Percentiles rank a stretch among this genome's conserved stretches.
These are phyloP conservation scores for Drosophila pullipes DNA, from an alignment of 2,888 invertebrate species.

Conservation along the genomic window DNA sequence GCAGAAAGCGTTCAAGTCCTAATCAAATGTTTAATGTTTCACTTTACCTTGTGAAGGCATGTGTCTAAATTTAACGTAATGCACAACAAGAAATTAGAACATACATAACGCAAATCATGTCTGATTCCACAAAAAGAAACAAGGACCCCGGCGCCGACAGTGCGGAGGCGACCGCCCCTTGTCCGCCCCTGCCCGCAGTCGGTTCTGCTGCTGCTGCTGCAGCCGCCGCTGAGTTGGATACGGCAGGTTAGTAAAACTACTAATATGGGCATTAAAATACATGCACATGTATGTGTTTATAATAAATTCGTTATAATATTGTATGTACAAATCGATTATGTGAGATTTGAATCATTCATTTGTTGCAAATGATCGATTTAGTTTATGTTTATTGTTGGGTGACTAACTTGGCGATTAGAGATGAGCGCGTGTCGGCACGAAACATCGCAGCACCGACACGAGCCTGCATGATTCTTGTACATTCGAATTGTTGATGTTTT, in stretches of 20 bases:
- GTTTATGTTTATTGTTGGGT: slow-evolving; percentile 26
- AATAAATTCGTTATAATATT: slow-evolving; percentile 10
- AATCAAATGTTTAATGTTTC: slow-evolving; percentile 39
- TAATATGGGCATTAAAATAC: slow-evolving; percentile 17
- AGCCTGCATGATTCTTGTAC: not conserved
- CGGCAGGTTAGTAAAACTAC: slow-evolving; percentile 43
- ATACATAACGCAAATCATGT: slow-evolving; percentile 37
- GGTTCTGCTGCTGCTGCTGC: not conserved
- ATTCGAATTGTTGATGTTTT: not conserved
- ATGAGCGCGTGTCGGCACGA: slow-evolving; percentile 17
- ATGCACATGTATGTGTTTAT: not conserved
- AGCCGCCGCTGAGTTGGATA: slow-evolving; percentile 20
- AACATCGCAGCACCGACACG: not conserved
- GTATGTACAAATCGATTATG: slow-evolving; percentile 13
- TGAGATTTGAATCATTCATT: slow-evolving; percentile 10
- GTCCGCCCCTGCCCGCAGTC: not conserved
- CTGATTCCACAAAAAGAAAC: slow-evolving; percentile 20
- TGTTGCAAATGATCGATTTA: slow-evolving; percentile 6
- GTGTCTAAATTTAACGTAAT: slow-evolving; percentile 33
- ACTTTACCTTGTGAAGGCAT: slow-evolving; percentile 14
- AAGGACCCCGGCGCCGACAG: slow-evolving; percentile 10
- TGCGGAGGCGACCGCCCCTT: slow-evolving; percentile 1
- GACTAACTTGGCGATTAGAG: slow-evolving; percentile 16
- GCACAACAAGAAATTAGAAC: slow-evolving; percentile 18
- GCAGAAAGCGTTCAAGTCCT: slow-evolving; percentile 33